phyloP scores from a whole-genome alignment of 1,140 invertebrate species.

The Colletes gigas region DNA sequence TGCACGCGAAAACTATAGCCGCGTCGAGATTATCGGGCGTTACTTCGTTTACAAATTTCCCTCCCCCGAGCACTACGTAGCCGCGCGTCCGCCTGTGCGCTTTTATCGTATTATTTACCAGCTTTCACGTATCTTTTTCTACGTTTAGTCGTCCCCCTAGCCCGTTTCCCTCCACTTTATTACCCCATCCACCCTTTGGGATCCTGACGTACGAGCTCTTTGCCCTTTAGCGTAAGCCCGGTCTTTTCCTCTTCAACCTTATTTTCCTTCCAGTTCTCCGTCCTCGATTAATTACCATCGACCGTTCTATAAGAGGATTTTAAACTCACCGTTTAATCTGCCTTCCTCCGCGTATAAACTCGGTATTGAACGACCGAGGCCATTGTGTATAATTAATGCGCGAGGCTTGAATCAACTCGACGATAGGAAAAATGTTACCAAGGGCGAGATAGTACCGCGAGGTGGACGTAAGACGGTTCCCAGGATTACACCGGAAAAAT shows the following conservation, averaged over 20 bases:
- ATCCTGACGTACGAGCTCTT: slow-evolving; percentile 21
- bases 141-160: not conserved
- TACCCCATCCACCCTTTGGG: not conserved
- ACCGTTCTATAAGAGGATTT: slow-evolving; percentile 2
- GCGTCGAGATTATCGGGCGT: slow-evolving; percentile 63
- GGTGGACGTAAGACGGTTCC: too few relatives aligned
- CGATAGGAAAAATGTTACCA: not conserved
- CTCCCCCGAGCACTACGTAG: not conserved
- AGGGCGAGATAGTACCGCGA: too few relatives aligned
- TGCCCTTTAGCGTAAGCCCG: slow-evolving; percentile 2
- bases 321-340: not conserved
- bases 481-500: not conserved
- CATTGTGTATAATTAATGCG: slow-evolving; percentile 15
- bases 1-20: slow-evolving; percentile 75
- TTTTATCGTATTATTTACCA: slow-evolving; percentile 62
- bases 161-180: not conserved
- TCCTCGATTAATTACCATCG: slow-evolving; percentile 37
- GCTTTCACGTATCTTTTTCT: slow-evolving; percentile 34
- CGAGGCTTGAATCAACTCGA: not conserved
- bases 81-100: not conserved
- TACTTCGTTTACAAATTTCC: slow-evolving; percentile 73
- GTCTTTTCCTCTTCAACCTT: too few relatives aligned
- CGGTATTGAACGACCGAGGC: not conserved
- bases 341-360: not conserved
- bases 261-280: not conserved